phyloP scores from a whole-genome alignment of 2,113 vertebrate genomes.

The Lipotes vexillifer region DNA sequence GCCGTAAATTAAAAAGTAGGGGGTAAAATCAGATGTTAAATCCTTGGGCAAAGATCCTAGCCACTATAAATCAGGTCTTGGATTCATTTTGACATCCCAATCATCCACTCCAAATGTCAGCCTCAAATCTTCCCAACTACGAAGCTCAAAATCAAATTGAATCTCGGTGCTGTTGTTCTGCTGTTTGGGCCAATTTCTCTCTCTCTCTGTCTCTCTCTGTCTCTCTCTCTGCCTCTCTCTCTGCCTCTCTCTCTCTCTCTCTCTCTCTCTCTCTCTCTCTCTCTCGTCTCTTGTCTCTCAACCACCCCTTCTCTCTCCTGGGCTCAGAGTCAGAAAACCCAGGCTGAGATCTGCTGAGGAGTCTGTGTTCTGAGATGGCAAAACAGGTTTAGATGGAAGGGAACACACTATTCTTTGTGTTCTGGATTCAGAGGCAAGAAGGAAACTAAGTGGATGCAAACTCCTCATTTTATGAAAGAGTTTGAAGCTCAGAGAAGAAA shows the following conservation, averaged over 20 bases:
- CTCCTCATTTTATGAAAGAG: background rate
- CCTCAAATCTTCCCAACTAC: background rate
- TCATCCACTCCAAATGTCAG: background rate
- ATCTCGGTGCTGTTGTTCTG: background rate
- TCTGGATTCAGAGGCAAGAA: background rate
- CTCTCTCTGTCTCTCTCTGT: fast-evolving
- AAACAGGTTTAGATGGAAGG: background rate
- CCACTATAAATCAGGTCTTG: conserved; percentile 21
- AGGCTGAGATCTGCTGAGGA: background rate
- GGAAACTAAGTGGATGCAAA: background rate
- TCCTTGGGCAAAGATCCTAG: conserved; percentile 17
- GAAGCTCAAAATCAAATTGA: background rate
- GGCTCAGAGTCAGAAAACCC: background rate
- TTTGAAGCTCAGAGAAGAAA: background rate
- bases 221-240: fast-evolving
- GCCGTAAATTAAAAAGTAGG: background rate
- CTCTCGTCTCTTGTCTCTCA: background rate
- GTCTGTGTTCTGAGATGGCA: background rate
- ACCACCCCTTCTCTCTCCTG: background rate
- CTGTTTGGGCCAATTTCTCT: fast-evolving
- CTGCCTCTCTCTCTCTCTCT: background rate
- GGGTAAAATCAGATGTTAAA: background rate
- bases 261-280: too few species aligned
- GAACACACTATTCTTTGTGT: background rate
- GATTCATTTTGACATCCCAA: background rate